Evolutionary conservation across 2,113 vertebrate species (phyloP).

Genomic region (Corythaixoides concolor): DNA sequence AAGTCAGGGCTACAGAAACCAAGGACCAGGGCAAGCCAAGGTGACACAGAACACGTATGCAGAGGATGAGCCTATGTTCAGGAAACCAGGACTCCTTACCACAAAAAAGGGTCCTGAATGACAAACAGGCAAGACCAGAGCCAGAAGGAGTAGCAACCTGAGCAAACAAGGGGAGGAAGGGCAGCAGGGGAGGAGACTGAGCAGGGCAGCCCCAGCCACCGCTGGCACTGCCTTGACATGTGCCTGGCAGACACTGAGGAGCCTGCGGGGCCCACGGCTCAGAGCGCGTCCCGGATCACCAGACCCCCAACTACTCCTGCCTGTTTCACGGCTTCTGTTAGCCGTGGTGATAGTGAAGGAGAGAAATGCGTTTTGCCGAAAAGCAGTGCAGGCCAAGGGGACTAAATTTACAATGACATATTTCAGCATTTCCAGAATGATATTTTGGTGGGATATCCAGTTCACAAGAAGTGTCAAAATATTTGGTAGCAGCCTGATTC

Average conservation of each 20-base stretch:
- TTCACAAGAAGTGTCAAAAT: constrained; percentile 54
- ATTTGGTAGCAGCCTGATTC: constrained; percentile 34
- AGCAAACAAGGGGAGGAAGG: not conserved
- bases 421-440: constrained; percentile 8
- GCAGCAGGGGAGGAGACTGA: not conserved
- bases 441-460: not conserved
- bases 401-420: not conserved
- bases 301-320: not conserved
- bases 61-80: not conserved
- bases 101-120: not conserved
- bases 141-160: not conserved
- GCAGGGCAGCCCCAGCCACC: not conserved
- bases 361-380: not conserved
- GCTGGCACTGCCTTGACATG: not conserved
- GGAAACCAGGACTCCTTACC: not conserved
- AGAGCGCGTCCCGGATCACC: not conserved
- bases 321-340: not conserved
- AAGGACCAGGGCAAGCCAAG: not conserved
- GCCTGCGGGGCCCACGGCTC: not conserved
- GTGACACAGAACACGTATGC: fast-evolving
- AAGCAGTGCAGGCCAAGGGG: not conserved
- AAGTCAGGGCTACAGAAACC: not conserved
- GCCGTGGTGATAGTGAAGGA: not conserved
- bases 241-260: not conserved
- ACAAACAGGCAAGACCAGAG: not conserved